Evolutionary conservation across 1,140 invertebrate genomes (phyloP).

Genomic region (Hydropsyche tenuis): DNA sequence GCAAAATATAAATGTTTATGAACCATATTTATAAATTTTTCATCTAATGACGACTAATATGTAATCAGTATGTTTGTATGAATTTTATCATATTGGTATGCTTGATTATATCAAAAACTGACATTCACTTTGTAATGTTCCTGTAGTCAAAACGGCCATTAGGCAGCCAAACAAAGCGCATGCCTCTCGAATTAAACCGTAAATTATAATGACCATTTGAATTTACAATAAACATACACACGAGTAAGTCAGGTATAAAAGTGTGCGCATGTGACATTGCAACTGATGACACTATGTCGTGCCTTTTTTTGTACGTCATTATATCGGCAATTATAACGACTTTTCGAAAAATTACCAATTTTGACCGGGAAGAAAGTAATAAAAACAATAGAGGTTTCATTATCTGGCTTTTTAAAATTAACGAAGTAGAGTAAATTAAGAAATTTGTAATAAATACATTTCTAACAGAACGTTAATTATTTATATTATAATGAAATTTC

Average conservation of each 20-base stretch:
- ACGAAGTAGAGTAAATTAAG: too few species aligned
- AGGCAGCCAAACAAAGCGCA: constrained; percentile 19
- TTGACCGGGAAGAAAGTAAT: too few species aligned
- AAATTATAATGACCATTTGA: constrained; percentile 33
- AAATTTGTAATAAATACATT: too few species aligned
- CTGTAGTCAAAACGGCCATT: constrained; percentile 36
- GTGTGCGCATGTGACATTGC: not conserved
- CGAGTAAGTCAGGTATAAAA: not conserved
- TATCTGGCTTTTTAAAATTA: too few species aligned
- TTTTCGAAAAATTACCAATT: too few species aligned
- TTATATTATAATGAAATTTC: too few species aligned
- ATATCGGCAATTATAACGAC: constrained; percentile 2
- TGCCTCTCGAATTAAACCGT: constrained; percentile 30
- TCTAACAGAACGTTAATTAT: too few species aligned
- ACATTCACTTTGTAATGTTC: not conserved
- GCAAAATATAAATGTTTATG: not conserved
- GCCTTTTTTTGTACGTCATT: not conserved
- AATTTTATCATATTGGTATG: too few species aligned
- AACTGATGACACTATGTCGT: constrained; percentile 21
- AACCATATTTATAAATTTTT: not conserved
- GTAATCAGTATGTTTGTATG: too few species aligned
- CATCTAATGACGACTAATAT: too few species aligned
- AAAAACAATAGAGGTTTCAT: too few species aligned
- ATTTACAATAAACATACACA: not conserved
- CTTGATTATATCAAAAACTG: not conserved